Percentiles rank a stretch among this genome's conserved stretches.
Evolutionary conservation across 2,797 vertebrate genomes (phyloP).

Genomic region (Malacoctenus gilli): DNA sequence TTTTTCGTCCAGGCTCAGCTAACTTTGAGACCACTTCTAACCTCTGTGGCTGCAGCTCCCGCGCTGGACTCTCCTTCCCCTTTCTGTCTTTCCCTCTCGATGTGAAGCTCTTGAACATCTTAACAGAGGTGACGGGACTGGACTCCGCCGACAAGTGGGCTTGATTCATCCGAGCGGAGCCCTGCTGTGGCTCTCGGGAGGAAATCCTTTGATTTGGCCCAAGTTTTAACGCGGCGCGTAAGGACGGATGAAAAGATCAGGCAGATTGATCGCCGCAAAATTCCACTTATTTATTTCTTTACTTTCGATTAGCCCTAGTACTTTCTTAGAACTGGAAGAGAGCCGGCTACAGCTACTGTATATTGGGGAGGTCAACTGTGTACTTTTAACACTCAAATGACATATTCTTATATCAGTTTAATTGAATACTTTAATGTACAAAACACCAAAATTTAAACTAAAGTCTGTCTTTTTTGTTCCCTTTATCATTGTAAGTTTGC

Average conservation of each 20-base stretch:
- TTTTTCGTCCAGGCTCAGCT: not conserved
- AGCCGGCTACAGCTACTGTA: not conserved
- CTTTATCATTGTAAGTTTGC: too few species aligned
- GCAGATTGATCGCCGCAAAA: not conserved
- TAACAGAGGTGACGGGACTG: conserved; percentile 8
- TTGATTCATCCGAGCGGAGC: not conserved
- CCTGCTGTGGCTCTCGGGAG: not conserved
- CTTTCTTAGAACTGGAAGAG: too few species aligned
- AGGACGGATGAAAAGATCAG: not conserved
- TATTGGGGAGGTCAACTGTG: not conserved
- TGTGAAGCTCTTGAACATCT: not conserved
- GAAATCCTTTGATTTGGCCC: not conserved
- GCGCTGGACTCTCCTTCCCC: not conserved
- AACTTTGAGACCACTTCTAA: not conserved
- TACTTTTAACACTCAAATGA: too few species aligned
- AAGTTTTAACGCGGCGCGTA: not conserved
- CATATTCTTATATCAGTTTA: too few species aligned
- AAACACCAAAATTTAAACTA: too few species aligned
- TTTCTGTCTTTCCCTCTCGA: not conserved
- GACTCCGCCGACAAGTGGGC: not conserved
- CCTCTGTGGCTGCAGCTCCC: not conserved
- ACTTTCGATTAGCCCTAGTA: too few species aligned
- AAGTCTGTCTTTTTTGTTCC: too few species aligned
- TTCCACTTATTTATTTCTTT: too few species aligned
- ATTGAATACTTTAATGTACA: too few species aligned